Base-by-base conservation (phyloP, 2,888 invertebrate species). In the Athripsodes cinereus region DNA sequence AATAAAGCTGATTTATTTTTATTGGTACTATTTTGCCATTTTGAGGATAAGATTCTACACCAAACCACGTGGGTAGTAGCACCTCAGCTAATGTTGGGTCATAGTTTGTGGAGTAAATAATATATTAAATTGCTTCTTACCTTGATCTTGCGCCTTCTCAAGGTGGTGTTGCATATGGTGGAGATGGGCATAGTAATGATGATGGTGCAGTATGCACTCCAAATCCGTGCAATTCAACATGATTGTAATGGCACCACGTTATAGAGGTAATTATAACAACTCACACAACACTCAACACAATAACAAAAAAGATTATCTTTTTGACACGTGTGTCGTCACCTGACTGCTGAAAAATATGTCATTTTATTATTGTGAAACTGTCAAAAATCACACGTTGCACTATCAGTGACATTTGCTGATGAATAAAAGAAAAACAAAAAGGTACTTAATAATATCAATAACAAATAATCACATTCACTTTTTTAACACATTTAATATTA, bases 221-320 rank as follows among this genome's bases (percentile, higher is more conserved):
- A 86, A 79, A 79, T 87, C 86, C 66, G 86, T 86, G 75, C 87
- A 87, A 76, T 87, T 87, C 76, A 87, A 79, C 87, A 87, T 87
- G 2, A 13, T 13, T n/a, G n/a, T 16, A 8, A 13, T 79, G 71
- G 51, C 51, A 52, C 54, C 50, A 19, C 40, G 50, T 58, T 31
- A 35, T 16, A 18, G 26, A 20, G 18, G 20, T 40, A 51, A 49
- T 40, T 13, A 34, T n/a, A 48, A 21, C 19, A 34, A 49, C 35
- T 40, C 26, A 53, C 35, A 22, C 47, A 34, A 52, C 26, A 52
- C 47, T 44, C 26, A 22, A 22, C 18, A 35, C 46, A 16, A n/a
- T n/a, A n/a, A n/a, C n/a, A n/a, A n/a, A n/a, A n/a, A n/a, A n/a
- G 20, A 40, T 34, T 35, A 48, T 53, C 26, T 44, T 35, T 26